Evolutionary conservation across 1,140 invertebrate species (phyloP), one percentile per base, ranked within the genome.

Genomic region (Kradibia gibbosae): DNA sequence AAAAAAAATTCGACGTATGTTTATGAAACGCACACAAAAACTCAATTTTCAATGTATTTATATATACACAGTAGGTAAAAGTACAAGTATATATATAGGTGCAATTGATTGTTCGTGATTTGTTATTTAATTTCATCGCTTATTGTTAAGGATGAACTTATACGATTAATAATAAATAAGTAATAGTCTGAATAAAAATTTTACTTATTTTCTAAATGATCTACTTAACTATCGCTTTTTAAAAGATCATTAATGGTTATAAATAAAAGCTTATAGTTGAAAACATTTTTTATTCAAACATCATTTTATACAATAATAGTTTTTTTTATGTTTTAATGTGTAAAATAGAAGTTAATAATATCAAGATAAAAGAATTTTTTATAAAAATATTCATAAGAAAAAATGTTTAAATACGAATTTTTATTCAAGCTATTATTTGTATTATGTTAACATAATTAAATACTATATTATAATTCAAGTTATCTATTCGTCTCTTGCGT

Each of bases 401-500:
- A 53, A 20, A 17, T 20, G 50, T 53, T 20, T 20, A 11, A 5
- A 53, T 53, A 17, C 42, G 22, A 53, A 53, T 22, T 53, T 53
- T 53, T 53, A 53, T 53, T 53, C 15, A 17, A 67, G 20, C 53
- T 62, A 31, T 48, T 39, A 17, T 70, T 55, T 34, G 42, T 78
- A 28, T 78, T 55, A 31, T 72, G n/a, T 71, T 71, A 39, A 53
- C 34, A 55, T 25, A 73, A 72, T 80, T n/a, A 34, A 62, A 62
- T 45, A 42, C 34, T 73, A 0, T 57, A 57, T n/a, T n/a, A 50
- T 79, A 72, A 67, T 42, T n/a, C 10, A 36, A 78, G 15, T 71
- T 78, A 65, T 78, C n/a, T 71, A 78, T 67, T 62, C 62, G 45
- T 70, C 45, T 65, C 55, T 71, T 71, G n/a, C 13, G 15, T 78